phyloP scores from a whole-genome alignment of 2,797 vertebrate genomes.

The Botia kubotai region DNA sequence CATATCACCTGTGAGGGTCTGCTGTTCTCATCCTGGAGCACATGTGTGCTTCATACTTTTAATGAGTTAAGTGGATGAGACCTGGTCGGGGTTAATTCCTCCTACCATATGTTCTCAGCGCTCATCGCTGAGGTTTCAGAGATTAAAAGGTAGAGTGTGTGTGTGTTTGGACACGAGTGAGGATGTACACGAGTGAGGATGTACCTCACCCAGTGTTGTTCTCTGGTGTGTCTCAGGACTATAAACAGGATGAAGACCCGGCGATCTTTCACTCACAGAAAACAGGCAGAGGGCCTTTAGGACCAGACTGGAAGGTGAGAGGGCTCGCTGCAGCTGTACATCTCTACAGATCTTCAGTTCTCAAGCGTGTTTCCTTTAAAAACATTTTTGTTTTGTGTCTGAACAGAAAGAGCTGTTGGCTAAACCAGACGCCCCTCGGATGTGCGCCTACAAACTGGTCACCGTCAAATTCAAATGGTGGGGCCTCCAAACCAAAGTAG shows the following conservation, averaged over 20 bases:
- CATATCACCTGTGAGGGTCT: not conserved
- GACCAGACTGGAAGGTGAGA: conserved; percentile 93
- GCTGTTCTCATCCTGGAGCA: conserved; percentile 23
- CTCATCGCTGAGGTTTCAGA: conserved; percentile 48
- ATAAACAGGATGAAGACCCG: conserved; percentile 93
- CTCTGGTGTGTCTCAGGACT: conserved; percentile 80
- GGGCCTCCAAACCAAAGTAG: conserved; percentile 95
- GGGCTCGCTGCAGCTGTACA: not conserved
- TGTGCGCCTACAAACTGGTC: conserved; percentile 98
- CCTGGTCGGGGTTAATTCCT: conserved; percentile 70
- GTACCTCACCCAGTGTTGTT: not conserved
- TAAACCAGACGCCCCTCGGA: conserved; percentile 86
- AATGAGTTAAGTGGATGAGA: conserved; percentile 81
- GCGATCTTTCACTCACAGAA: conserved; percentile 89
- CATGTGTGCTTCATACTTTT: conserved; percentile 59
- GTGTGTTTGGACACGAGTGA: too few species aligned
- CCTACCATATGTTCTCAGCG: conserved; percentile 73
- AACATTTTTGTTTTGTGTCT: conserved; percentile 14
- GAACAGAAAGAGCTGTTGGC: conserved; percentile 85
- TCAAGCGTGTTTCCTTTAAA: not conserved
- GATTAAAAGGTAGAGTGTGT: conserved; percentile 66
- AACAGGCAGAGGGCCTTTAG: conserved; percentile 91
- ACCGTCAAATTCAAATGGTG: conserved; percentile 98
- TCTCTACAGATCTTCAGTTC: not conserved
- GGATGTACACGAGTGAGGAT: too few species aligned